Base-by-base conservation (phyloP, 1,140 invertebrate genomes). In the Drosophila setifemur region DNA sequence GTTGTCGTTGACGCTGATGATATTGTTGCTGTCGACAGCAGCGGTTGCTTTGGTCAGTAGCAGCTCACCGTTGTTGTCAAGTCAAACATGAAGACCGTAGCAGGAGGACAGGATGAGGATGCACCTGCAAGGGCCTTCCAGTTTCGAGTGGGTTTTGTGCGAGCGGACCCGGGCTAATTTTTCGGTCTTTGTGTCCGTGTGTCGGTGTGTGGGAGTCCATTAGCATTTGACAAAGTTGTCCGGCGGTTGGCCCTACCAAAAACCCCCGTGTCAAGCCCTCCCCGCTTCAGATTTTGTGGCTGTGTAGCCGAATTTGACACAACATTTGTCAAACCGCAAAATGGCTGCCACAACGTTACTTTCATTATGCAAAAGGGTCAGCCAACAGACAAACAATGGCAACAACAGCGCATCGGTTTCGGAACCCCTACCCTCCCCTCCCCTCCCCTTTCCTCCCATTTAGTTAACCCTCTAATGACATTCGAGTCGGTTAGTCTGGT, bases 241-340 rank as follows among this genome's bases (percentile, higher is more conserved):
- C 78, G 28, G 61, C 37, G 60, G 54, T 58, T 53, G 44, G 48
- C 21, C 53, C 33, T 14, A 50, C 48, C 48, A 39, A 21, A 50
- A 44, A 8, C 16, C 2, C 11, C 37, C 11, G 21, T 23, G 3
- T 4, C 40, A 6, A 7, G 4, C 18, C 19, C 5, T 33, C 12
- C 7, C 4, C 21, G 18, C 19, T 29, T 25, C 44, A 33, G 18
- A n/a, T 18, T 67, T 60, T 83, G 79, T 39, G 79, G 79, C 60
- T 85, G 60, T 67, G 71, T 75, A 76, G 81, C 81, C 81, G 82
- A 85, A 85, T 85, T 85, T 85, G 81, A 85, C 81, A 85, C 81
- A 85, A 86, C 81, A 85, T 85, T 85, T 85, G 81, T 85, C 81
- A 85, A 85, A 85, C 81, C 81, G 61, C 81, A 85, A 85, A 85